A percentile compares a stretch with the other conserved stretches of the same genome.
These are phyloP conservation scores for Pinna nobilis DNA, from an alignment of 1,140 invertebrate genomes.

Conservation along the genomic window DNA sequence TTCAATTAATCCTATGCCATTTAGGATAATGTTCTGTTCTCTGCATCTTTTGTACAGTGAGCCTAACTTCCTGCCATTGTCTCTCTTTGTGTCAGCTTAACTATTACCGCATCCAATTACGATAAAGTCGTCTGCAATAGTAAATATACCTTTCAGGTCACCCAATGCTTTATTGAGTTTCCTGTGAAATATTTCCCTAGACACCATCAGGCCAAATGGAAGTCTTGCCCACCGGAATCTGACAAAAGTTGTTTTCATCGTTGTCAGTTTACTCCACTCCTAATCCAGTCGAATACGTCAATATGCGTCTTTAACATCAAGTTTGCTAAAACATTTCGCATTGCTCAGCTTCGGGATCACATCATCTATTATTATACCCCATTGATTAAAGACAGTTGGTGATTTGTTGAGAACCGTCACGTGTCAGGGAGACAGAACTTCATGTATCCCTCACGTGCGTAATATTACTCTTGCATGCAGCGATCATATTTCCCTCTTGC, in stretches of 20 bases:
- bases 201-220: conserved; percentile 51
- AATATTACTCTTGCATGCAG: no score
- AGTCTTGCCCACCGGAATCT: conserved; percentile 45
- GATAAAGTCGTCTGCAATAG: conserved; percentile 43
- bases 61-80: conserved; percentile 10
- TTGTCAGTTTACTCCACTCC: conserved; percentile 48
- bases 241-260: conserved; percentile 60
- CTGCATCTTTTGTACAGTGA: neutral
- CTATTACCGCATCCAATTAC: conserved; percentile 30
- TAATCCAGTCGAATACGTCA: conserved; percentile 58
- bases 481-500: no score
- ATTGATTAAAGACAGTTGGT: no score
- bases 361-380: no score
- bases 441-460: no score
- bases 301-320: conserved; percentile 49
- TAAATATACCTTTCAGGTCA: conserved; percentile 27
- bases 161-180: conserved; percentile 28
- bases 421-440: no score
- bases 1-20: conserved; percentile 28
- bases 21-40: conserved; percentile 42
- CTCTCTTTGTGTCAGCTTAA: neutral
- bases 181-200: conserved; percentile 50
- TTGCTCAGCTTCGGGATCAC: conserved; percentile 44
- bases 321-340: conserved; percentile 37
- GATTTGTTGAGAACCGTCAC: no score